phyloP scores from a whole-genome alignment of 2,113 vertebrate species.

The Barnardius zonarius region DNA sequence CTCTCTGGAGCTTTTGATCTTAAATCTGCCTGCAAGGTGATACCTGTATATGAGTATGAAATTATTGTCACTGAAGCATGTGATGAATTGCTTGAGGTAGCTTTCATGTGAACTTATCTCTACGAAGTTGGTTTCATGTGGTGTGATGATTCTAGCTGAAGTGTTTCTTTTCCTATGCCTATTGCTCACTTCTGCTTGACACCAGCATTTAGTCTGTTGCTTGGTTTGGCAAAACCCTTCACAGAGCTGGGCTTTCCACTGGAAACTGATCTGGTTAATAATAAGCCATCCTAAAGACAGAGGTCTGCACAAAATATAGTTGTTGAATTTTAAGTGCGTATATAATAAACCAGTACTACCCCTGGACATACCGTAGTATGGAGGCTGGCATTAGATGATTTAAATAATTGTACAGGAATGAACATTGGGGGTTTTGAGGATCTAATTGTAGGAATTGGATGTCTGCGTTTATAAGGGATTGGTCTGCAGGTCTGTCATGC shows the following conservation, averaged over 20 bases:
- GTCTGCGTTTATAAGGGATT: not conserved
- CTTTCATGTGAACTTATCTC: not conserved
- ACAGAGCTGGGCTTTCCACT: not conserved
- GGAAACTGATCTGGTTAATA: not conserved
- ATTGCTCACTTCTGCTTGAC: not conserved
- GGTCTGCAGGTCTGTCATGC: not conserved
- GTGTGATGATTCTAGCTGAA: not conserved
- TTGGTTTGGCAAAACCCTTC: not conserved
- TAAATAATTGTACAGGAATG: not conserved
- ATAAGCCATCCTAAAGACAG: not conserved
- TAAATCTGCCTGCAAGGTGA: not conserved
- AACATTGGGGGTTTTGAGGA: fast-evolving
- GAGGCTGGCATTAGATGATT: not conserved
- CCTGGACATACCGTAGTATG: not conserved
- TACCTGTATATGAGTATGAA: not conserved
- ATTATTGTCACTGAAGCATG: not conserved
- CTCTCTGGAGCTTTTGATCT: not conserved
- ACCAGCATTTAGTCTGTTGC: not conserved
- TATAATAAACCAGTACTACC: not conserved
- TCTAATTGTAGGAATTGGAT: not conserved
- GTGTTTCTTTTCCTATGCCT: not conserved
- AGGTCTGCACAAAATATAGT: not conserved
- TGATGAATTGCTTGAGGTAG: not conserved
- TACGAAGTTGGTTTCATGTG: not conserved
- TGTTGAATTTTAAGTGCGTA: not conserved